Evolutionary conservation across 2,797 vertebrate species (phyloP).

Genomic region (Tarsius wallacei): DNA sequence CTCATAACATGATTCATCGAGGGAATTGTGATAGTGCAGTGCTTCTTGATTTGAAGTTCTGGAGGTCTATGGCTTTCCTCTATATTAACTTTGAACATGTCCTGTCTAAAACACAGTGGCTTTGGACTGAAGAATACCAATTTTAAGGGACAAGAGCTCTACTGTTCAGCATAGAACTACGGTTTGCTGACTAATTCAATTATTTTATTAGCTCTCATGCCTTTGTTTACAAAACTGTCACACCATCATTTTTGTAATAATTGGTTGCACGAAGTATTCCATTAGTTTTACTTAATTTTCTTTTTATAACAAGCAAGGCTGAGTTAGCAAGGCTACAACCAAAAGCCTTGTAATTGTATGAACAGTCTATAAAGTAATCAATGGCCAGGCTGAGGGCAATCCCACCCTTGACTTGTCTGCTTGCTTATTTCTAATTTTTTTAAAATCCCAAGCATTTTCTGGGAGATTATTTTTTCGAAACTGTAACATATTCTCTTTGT

Average conservation of each 20-base stretch:
- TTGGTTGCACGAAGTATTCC: background rate
- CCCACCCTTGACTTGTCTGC: background rate
- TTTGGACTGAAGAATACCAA: conserved; percentile 62
- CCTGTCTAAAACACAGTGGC: conserved; percentile 42
- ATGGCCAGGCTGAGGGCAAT: background rate
- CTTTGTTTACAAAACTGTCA: conserved; percentile 33
- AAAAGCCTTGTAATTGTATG: conserved; percentile 58
- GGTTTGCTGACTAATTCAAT: conserved; percentile 2
- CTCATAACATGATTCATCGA: conserved; percentile 72
- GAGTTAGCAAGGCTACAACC: background rate
- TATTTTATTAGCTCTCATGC: conserved; percentile 9
- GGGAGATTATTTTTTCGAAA: conserved; percentile 46
- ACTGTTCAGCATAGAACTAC: background rate
- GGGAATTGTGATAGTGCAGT: conserved; percentile 2
- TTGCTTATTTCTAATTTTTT: conserved; percentile 21
- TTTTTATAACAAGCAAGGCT: background rate
- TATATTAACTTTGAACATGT: conserved; percentile 65
- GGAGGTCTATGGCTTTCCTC: conserved; percentile 63
- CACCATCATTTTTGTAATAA: conserved; percentile 20
- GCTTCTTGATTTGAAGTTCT: conserved; percentile 71
- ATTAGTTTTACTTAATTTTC: background rate
- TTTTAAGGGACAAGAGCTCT: conserved; percentile 44
- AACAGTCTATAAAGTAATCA: conserved; percentile 7
- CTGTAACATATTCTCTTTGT: conserved; percentile 51
- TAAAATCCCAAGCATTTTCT: background rate